Evolutionary conservation across 92 coral and sea anemone genomes (phyloP).

Genomic region (Siderastrea siderea): DNA sequence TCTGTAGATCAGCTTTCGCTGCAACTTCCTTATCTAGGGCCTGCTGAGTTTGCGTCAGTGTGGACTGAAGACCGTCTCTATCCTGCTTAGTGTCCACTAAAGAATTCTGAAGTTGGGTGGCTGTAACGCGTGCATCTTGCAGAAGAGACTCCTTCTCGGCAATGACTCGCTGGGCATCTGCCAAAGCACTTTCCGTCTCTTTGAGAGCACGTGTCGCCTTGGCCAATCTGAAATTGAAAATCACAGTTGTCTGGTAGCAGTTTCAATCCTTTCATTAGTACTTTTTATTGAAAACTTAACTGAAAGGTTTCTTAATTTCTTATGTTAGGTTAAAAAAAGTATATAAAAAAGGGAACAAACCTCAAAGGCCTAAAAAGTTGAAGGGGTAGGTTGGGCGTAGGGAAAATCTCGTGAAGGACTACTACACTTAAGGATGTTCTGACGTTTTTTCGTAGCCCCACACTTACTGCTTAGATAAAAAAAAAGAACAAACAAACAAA

Average conservation of each 20-base stretch:
- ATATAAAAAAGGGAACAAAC: too few relatives aligned
- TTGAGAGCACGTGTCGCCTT: slow-evolving; percentile 82
- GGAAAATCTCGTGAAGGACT: too few relatives aligned
- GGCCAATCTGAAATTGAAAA: slow-evolving; percentile 62
- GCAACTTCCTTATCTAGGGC: slow-evolving; percentile 91
- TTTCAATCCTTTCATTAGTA: too few relatives aligned
- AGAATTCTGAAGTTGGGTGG: slow-evolving; percentile 95
- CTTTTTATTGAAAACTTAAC: too few relatives aligned
- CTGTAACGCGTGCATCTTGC: slow-evolving; percentile 93
- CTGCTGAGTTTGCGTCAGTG: slow-evolving; percentile 91
- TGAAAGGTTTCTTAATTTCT: too few relatives aligned
- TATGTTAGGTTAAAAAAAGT: too few relatives aligned
- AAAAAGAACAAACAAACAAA: too few relatives aligned
- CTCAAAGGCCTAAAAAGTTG: too few relatives aligned
- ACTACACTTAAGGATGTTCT: too few relatives aligned
- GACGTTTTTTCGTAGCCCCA: too few relatives aligned
- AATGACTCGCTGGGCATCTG: slow-evolving; percentile 92
- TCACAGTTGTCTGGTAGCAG: background rate
- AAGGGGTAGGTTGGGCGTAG: too few relatives aligned
- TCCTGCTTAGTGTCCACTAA: slow-evolving; percentile 95
- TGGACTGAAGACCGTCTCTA: slow-evolving; percentile 81
- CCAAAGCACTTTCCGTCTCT: slow-evolving; percentile 91
- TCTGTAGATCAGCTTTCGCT: slow-evolving; percentile 84
- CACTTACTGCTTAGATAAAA: too few relatives aligned
- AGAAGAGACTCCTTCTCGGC: slow-evolving; percentile 92